Evolutionary conservation across 2,888 invertebrate genomes (phyloP).

Genomic region (Eupithecia dodoneata): DNA sequence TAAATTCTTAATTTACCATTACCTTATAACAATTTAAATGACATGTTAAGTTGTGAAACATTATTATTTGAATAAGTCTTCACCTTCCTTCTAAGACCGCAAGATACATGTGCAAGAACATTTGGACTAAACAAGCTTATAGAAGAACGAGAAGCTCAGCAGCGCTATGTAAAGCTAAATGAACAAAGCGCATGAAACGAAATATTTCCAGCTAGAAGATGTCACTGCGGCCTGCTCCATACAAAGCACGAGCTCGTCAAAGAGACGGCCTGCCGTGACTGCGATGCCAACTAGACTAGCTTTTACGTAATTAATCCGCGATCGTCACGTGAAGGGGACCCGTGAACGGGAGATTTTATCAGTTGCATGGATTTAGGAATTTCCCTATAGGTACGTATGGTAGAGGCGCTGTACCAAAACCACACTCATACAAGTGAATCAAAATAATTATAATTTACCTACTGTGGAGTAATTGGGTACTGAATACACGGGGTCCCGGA

Average conservation of each 20-base stretch:
- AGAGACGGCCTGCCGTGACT: slow-evolving; percentile 10
- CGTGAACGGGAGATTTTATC: not conserved
- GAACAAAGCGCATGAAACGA: not conserved
- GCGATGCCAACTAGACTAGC: slow-evolving; percentile 23
- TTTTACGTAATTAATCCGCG: slow-evolving; percentile 17
- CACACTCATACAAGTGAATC: not conserved
- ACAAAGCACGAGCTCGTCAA: not conserved
- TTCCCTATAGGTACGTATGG: no score
- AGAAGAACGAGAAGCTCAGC: no score
- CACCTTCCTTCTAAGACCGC: no score
- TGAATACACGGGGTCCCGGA: no score
- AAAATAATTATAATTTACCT: no score
- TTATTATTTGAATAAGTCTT: no score
- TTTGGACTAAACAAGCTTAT: no score
- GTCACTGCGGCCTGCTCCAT: not conserved
- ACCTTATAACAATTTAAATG: no score
- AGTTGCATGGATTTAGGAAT: not conserved
- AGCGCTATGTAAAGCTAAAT: not conserved
- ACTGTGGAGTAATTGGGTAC: no score
- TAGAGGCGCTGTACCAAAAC: not conserved
- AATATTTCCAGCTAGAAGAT: not conserved
- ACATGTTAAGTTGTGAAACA: no score
- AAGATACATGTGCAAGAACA: no score
- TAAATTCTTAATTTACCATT: no score
- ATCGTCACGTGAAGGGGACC: not conserved